Evolutionary conservation across 2,888 invertebrate species (phyloP), one percentile per base, ranked within the genome.

Genomic region (Myopa tessellatipennis): DNA sequence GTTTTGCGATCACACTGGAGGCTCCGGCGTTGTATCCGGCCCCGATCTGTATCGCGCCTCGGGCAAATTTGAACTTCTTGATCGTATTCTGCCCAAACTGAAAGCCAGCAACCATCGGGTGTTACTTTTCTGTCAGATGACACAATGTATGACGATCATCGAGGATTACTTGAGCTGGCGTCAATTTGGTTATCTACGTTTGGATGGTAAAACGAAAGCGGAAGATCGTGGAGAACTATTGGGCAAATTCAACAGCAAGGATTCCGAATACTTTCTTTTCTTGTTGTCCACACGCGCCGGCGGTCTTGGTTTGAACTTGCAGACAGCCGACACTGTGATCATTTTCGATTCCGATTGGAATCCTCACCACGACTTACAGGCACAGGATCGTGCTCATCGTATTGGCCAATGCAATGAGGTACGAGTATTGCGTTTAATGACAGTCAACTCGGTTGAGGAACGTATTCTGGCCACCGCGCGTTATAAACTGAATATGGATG

Each of bases 271-370:
- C 89, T 99, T 99, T 90, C 92, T 99, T 75, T 99, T 99, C 91
- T 91, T 99, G 87, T 90, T 99, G 83, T 98, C 98, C 52, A 99
- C 99, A 4, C 93, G 99, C 85, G 99, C 99, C 81, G 99, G 99
- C 82, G 99, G 99, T 81, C 92, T 99, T 74, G 99, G 99, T 77
- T 93, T 99, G 83, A 99, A 99, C 92, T 91, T 99, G 83, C 99
- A 99, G 90, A 96, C 97, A 78, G 99, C 99, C 4, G 99, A 99
- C 89, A 99, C 99, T 34, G 99, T 99, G 81, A 92, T 99, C 82
- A 99, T 99, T 83, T 99, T 99, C 89, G 99, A 99, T 90, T 99
- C 99, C 0, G 99, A 99, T 90, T 99, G 99, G 99, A 99, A 99
- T 92, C 99, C 99, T 4, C 99, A 99, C 91, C 99, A 99, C 94